Conservation (phyloP, 2,113 vertebrate species). For the Thunnus thynnus region DNA sequence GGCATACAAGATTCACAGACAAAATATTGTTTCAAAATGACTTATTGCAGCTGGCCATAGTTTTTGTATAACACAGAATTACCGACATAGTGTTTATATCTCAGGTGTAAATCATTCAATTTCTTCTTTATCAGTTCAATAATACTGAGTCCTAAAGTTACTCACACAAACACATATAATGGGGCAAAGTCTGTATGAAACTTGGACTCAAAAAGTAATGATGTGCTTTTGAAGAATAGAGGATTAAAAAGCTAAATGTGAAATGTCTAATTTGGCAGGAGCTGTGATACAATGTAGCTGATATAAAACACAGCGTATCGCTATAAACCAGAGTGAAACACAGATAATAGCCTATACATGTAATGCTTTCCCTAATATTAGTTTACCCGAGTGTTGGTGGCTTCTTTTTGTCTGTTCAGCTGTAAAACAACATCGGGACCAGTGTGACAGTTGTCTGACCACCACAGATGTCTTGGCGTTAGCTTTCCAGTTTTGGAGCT, state of each 20-base stretch:
- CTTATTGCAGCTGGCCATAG: no score
- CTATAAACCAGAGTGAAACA: neutral
- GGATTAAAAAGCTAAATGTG: neutral
- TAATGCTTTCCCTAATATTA: neutral
- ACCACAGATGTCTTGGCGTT: neutral
- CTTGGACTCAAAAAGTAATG: no score
- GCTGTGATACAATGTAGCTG: neutral
- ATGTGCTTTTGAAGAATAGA: neutral
- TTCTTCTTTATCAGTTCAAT: no score
- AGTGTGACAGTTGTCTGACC: constrained; percentile 7
- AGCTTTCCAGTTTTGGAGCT: neutral
- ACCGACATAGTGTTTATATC: no score
- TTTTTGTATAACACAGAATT: no score
- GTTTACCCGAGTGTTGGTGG: constrained; percentile 30
- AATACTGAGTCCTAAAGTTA: neutral
- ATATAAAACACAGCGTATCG: neutral
- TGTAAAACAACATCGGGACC: neutral
- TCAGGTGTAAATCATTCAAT: no score
- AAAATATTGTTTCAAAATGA: neutral
- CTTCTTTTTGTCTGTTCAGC: neutral
- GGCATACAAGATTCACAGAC: neutral
- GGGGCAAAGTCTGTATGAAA: neutral
- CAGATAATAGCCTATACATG: neutral
- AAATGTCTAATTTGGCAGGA: no score
- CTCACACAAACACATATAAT: neutral